phyloP scores from a whole-genome alignment of 2,797 vertebrate species.

The Cossypha polioptera region DNA sequence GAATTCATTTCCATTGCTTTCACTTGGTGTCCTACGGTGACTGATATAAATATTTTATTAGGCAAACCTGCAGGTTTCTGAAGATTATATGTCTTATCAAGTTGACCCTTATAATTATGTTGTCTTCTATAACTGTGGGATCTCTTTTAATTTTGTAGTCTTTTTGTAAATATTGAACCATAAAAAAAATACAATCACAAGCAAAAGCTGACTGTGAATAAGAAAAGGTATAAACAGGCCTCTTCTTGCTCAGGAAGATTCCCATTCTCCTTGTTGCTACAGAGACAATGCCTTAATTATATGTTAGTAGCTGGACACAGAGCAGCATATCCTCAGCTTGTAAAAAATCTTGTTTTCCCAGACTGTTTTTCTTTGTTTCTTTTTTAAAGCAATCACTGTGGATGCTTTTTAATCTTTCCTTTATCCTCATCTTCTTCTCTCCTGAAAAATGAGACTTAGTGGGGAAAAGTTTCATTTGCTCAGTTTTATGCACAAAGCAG shows the following conservation, averaged over 20 bases:
- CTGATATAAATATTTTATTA: slow-evolving; percentile 83
- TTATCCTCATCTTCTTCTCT: background rate
- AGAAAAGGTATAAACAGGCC: slow-evolving; percentile 48
- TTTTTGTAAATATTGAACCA: slow-evolving; percentile 79
- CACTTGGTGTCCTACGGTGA: slow-evolving; percentile 77
- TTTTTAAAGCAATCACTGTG: background rate
- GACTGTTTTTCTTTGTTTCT: background rate
- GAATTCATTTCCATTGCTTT: slow-evolving; percentile 58
- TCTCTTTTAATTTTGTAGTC: slow-evolving; percentile 76
- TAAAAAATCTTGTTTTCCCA: background rate
- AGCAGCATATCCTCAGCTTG: background rate
- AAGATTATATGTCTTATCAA: slow-evolving; percentile 84
- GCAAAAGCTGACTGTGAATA: slow-evolving; percentile 28
- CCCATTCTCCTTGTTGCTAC: background rate
- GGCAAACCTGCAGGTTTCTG: slow-evolving; percentile 78
- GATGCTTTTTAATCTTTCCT: background rate
- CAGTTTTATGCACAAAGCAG: background rate
- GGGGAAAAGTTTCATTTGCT: background rate
- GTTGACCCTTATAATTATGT: slow-evolving; percentile 84
- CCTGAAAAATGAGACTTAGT: background rate
- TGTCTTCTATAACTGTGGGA: slow-evolving; percentile 78
- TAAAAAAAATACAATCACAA: slow-evolving; percentile 48
- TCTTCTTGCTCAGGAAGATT: background rate
- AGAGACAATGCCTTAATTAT: background rate
- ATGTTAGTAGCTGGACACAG: background rate